Evolutionary conservation across 2,888 invertebrate species (phyloP).

Genomic region (Watsonalla cultraria): DNA sequence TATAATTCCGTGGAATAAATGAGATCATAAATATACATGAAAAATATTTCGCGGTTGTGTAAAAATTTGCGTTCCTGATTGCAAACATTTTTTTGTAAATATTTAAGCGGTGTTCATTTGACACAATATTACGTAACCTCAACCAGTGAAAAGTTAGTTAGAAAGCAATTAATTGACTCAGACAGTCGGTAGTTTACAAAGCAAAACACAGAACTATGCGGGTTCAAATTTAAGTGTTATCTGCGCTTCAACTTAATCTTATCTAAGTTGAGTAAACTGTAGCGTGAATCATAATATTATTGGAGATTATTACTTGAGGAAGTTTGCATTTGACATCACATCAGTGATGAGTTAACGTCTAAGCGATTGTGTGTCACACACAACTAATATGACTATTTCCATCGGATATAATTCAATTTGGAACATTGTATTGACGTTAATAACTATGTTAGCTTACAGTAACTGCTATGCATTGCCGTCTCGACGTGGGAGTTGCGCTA

Average conservation of each 20-base stretch:
- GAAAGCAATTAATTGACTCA: neutral
- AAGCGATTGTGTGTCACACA: neutral
- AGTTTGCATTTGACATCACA: neutral
- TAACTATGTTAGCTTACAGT: neutral
- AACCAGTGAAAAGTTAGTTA: neutral
- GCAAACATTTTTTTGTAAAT: slow-evolving; percentile 13
- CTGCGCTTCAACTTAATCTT: neutral
- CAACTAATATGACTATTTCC: neutral
- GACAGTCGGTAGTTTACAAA: neutral
- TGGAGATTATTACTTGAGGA: neutral
- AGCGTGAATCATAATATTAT: slow-evolving; percentile 1
- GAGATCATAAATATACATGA: slow-evolving; percentile 18
- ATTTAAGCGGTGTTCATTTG: slow-evolving; percentile 4
- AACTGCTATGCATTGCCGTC: too few species aligned
- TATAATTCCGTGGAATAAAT: slow-evolving; percentile 15
- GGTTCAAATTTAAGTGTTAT: neutral
- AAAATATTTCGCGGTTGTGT: slow-evolving; percentile 19
- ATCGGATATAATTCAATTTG: neutral
- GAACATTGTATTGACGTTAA: neutral
- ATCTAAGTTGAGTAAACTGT: neutral
- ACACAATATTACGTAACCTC: neutral
- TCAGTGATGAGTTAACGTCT: neutral
- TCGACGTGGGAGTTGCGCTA: too few species aligned
- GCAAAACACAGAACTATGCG: neutral
- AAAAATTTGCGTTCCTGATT: slow-evolving; percentile 32